A percentile compares a stretch with the other conserved stretches of the same genome.
Conservation (phyloP, 2,888 invertebrate species). For the Electrophaes corylata region DNA sequence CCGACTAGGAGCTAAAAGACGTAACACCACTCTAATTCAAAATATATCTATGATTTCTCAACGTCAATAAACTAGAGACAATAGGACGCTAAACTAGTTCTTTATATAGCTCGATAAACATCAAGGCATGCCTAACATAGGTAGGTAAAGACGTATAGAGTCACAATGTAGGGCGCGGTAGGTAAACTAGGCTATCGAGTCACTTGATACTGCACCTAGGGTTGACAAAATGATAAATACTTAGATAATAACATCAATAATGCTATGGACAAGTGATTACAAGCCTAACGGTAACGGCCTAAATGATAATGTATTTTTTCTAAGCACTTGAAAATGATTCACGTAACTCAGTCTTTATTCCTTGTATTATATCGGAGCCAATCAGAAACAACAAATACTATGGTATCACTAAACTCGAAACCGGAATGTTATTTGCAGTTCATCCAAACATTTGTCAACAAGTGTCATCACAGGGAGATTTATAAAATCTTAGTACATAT, state of each 20-base stretch:
- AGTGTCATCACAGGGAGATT: too few relatives aligned
- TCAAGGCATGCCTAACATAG: constrained; percentile 8
- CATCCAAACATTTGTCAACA: too few relatives aligned
- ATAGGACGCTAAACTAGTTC: constrained; percentile 15
- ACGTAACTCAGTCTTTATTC: too few relatives aligned
- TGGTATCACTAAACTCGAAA: too few relatives aligned
- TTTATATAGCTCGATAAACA: constrained; percentile 11
- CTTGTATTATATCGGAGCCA: too few relatives aligned
- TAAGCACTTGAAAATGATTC: not conserved
- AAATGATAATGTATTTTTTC: not conserved
- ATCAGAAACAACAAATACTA: not conserved
- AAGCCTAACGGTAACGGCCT: not conserved
- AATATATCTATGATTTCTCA: not conserved
- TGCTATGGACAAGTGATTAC: too few relatives aligned
- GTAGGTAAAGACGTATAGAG: constrained; percentile 22
- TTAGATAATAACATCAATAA: too few relatives aligned
- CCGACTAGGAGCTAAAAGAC: too few relatives aligned
- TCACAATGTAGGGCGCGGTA: constrained; percentile 47
- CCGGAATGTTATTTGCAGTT: too few relatives aligned
- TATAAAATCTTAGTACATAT: not conserved
- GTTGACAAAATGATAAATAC: constrained; percentile 24
- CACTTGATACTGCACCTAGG: constrained; percentile 46
- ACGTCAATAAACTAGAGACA: constrained; percentile 12
- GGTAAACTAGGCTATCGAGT: constrained; percentile 56
- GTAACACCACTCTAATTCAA: not conserved